These are phyloP conservation scores for Tricholauxania praeusta DNA, from an alignment of 2,888 invertebrate genomes.

Conservation along the genomic window DNA sequence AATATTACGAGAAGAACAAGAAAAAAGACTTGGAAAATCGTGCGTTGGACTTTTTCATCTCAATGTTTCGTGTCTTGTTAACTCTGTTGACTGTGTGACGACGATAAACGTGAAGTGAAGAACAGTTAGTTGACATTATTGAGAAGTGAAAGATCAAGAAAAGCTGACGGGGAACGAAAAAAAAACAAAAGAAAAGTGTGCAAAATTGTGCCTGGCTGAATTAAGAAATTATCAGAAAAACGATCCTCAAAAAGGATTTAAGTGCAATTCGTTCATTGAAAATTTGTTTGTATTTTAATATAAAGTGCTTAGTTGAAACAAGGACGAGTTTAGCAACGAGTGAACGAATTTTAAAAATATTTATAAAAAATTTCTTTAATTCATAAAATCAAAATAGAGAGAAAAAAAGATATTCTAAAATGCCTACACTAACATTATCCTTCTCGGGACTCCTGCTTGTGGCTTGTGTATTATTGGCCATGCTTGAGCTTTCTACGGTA, in stretches of 20 bases:
- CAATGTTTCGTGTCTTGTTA: neutral
- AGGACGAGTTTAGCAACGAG: too few species aligned
- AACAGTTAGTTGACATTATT: conserved; percentile 62
- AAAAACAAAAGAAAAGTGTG: neutral
- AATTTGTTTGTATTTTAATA: too few species aligned
- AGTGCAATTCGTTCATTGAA: too few species aligned
- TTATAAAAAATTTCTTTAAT: neutral
- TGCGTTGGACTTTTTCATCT: conserved; percentile 9
- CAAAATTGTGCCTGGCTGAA: too few species aligned
- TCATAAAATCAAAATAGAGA: conserved; percentile 32
- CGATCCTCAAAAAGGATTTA: too few species aligned
- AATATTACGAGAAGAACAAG: conserved; percentile 3
- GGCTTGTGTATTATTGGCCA: conserved; percentile 14
- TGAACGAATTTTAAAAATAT: neutral
- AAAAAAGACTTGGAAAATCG: conserved; percentile 24
- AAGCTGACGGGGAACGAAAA: neutral
- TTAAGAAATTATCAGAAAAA: neutral
- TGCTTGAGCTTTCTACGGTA: conserved; percentile 8
- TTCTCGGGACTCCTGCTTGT: conserved; percentile 47
- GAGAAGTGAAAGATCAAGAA: conserved; percentile 22
- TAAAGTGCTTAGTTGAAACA: too few species aligned
- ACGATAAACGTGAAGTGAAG: conserved; percentile 34
- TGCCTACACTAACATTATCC: conserved; percentile 48
- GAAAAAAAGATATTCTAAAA: conserved; percentile 24
- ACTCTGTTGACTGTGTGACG: neutral